Evolutionary conservation across 2,888 invertebrate genomes (phyloP).

Genomic region (Agonopterix arenella): DNA sequence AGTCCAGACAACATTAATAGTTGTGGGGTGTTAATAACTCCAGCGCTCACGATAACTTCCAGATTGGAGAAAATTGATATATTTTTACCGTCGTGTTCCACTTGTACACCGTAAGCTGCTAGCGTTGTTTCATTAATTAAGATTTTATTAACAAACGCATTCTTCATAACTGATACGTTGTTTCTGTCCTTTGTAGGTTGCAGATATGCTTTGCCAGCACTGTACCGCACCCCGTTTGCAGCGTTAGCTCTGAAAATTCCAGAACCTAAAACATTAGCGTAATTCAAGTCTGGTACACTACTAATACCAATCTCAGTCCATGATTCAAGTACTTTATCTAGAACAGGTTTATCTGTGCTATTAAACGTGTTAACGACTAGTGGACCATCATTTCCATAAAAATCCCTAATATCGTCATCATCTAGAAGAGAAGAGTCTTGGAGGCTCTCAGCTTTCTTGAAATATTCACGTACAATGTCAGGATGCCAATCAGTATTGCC

Average conservation of each 20-base stretch:
- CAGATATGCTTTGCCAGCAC: conserved; percentile 67
- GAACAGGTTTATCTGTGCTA: conserved; percentile 7
- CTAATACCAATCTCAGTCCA: conserved; percentile 54
- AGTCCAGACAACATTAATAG: conserved; percentile 66
- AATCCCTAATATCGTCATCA: background rate
- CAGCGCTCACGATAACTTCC: conserved; percentile 64
- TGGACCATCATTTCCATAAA: conserved; percentile 8
- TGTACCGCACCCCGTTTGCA: conserved; percentile 54
- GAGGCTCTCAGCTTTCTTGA: conserved; percentile 7
- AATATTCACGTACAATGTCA: conserved; percentile 2
- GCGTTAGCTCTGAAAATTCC: conserved; percentile 56
- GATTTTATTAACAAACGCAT: conserved; percentile 66
- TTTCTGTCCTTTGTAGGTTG: conserved; percentile 24
- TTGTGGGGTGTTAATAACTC: conserved; percentile 59
- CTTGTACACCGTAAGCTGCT: conserved; percentile 47
- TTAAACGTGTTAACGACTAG: conserved; percentile 7
- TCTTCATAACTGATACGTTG: conserved; percentile 52
- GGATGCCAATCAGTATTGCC: conserved; percentile 8
- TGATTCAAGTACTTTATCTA: conserved; percentile 30
- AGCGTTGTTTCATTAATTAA: conserved; percentile 55
- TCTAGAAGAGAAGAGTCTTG: conserved; percentile 3
- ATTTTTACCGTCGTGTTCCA: conserved; percentile 23
- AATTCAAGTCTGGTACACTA: conserved; percentile 44
- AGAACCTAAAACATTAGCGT: conserved; percentile 49
- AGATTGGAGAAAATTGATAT: conserved; percentile 29